phyloP scores from a whole-genome alignment of 1,140 invertebrate genomes.

The Hetaerina americana region DNA sequence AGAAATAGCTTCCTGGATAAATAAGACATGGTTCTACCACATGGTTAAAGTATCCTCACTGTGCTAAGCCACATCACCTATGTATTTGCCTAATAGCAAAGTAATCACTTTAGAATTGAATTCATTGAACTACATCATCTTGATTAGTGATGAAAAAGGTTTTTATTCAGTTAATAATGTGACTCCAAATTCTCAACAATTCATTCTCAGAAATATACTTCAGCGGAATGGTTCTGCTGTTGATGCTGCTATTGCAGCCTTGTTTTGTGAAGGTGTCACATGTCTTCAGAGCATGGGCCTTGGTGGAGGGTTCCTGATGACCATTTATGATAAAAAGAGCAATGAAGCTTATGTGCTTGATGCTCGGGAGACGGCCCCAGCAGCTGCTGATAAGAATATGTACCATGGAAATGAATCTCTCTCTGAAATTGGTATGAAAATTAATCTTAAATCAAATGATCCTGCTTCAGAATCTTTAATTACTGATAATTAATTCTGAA shows the following conservation, averaged over 20 bases:
- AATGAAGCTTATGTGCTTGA: conserved; percentile 37
- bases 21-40: too few relatives aligned
- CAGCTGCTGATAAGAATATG: conserved; percentile 41
- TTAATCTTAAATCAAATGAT: too few relatives aligned
- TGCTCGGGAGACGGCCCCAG: conserved; percentile 56
- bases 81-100: too few relatives aligned
- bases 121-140: too few relatives aligned
- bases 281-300: conserved; percentile 68
- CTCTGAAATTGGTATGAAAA: conserved; percentile 32
- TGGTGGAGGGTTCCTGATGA: conserved; percentile 71
- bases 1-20: too few relatives aligned
- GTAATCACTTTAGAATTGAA: too few relatives aligned
- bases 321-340: conserved; percentile 47
- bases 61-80: too few relatives aligned
- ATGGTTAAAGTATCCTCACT: too few relatives aligned
- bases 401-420: conserved; percentile 36
- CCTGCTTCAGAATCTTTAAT: too few relatives aligned
- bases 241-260: conserved; percentile 64
- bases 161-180: background rate
- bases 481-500: too few relatives aligned
- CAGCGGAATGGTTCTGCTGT: conserved; percentile 57
- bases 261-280: conserved; percentile 72
- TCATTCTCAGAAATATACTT: conserved; percentile 40
- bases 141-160: background rate
- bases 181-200: conserved; percentile 1